phyloP scores from a whole-genome alignment of 2,113 vertebrate species.

The Pituophis catenifer region DNA sequence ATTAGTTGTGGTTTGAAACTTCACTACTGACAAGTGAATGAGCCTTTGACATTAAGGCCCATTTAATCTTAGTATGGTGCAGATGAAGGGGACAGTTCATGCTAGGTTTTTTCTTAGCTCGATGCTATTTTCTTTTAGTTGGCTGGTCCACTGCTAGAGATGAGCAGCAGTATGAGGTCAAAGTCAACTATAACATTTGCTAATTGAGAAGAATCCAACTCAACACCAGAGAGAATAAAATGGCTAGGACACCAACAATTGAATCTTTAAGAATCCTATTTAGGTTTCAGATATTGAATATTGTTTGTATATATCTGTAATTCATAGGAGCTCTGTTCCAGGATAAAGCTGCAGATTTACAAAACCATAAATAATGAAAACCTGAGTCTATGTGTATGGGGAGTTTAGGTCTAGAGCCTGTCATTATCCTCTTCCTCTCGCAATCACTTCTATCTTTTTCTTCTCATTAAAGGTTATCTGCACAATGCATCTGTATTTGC shows the following conservation, averaged over 20 bases:
- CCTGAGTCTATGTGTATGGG: background rate
- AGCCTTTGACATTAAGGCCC: background rate
- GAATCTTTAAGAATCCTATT: background rate
- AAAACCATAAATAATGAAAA: background rate
- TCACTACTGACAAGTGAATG: background rate
- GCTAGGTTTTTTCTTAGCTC: background rate
- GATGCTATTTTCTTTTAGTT: background rate
- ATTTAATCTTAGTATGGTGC: background rate
- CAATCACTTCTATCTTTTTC: background rate
- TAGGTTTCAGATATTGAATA: background rate
- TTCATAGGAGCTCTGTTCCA: background rate
- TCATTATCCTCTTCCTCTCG: background rate
- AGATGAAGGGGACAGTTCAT: background rate
- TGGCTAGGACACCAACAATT: background rate
- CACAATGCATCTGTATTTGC: background rate
- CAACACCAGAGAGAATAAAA: background rate
- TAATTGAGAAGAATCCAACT: constrained; percentile 10
- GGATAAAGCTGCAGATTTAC: background rate
- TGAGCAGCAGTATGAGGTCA: constrained; percentile 6
- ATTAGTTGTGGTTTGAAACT: background rate
- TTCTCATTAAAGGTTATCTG: background rate
- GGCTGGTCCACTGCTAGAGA: background rate
- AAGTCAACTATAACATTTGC: background rate
- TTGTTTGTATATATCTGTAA: background rate
- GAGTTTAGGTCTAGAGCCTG: background rate